Conservation (phyloP, 1,140 invertebrate genomes). For the Sarcophaga bullata region DNA sequence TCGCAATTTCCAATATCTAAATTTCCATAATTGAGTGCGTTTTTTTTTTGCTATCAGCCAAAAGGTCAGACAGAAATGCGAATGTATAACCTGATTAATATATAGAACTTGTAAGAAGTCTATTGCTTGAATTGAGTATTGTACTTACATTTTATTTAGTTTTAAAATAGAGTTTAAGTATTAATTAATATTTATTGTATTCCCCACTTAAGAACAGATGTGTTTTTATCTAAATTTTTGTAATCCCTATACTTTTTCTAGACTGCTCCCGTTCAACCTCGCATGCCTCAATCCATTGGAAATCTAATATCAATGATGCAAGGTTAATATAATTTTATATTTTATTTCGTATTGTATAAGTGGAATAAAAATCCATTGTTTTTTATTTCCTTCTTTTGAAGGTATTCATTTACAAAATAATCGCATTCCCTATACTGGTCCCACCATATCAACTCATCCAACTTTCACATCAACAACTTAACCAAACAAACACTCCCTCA, state of each 20-base stretch:
- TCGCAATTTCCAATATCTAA: too few species aligned
- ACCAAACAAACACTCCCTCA: conserved; percentile 1
- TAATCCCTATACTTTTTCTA: background rate
- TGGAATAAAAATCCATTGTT: background rate
- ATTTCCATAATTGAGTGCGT: too few species aligned
- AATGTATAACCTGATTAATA: too few species aligned
- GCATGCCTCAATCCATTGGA: conserved; percentile 44
- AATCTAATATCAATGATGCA: conserved; percentile 43
- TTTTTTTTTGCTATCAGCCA: too few species aligned
- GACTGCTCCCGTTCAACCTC: conserved; percentile 38
- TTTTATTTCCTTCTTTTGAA: background rate
- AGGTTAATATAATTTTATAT: conserved; percentile 1
- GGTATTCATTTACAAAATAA: conserved; percentile 42
- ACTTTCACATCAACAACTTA: background rate
- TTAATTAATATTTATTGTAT: too few species aligned
- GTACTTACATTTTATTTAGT: too few species aligned
- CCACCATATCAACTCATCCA: conserved; percentile 34
- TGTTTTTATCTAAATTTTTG: background rate
- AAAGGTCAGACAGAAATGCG: too few species aligned
- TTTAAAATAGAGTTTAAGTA: too few species aligned
- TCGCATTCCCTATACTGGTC: conserved; percentile 41
- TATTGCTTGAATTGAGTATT: too few species aligned
- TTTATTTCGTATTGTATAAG: background rate
- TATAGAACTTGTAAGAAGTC: too few species aligned
- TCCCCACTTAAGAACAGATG: too few species aligned